These are phyloP conservation scores for Leptothorax acervorum DNA, from an alignment of 2,888 invertebrate genomes.

Conservation along the genomic window DNA sequence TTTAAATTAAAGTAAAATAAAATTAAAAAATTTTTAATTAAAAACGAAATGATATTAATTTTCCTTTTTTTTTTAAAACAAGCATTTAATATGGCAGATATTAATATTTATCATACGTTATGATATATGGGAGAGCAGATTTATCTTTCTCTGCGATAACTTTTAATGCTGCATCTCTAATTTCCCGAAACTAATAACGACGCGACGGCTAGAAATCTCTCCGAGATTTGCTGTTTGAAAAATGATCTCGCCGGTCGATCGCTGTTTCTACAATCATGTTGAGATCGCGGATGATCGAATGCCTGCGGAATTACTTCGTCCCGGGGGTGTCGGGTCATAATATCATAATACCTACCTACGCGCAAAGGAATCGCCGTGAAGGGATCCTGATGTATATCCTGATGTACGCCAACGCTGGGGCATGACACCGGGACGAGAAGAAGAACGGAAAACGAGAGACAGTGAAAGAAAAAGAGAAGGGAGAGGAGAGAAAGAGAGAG, in stretches of 20 bases:
- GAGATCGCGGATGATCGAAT: slow-evolving; percentile 17
- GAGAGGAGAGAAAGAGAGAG: background rate
- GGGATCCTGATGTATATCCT: slow-evolving; percentile 39
- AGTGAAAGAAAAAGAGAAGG: background rate
- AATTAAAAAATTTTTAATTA: background rate
- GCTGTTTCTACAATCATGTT: background rate
- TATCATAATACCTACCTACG: slow-evolving; percentile 44
- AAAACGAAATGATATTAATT: background rate
- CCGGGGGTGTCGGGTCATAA: background rate
- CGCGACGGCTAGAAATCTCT: background rate
- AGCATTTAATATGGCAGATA: background rate
- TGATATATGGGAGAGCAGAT: background rate
- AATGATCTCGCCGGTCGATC: background rate
- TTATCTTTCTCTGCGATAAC: background rate
- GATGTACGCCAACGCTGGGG: background rate
- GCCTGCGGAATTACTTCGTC: background rate
- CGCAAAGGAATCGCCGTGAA: slow-evolving; percentile 46
- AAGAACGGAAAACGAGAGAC: slow-evolving; percentile 8
- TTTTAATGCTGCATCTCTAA: slow-evolving; percentile 14
- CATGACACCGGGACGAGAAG: background rate
- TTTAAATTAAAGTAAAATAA: no score
- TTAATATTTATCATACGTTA: background rate
- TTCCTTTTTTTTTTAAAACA: background rate
- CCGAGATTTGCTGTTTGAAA: background rate
- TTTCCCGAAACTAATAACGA: slow-evolving; percentile 13